Conservation (phyloP, 2,888 invertebrate genomes). For the Therioaphis trifolii region DNA sequence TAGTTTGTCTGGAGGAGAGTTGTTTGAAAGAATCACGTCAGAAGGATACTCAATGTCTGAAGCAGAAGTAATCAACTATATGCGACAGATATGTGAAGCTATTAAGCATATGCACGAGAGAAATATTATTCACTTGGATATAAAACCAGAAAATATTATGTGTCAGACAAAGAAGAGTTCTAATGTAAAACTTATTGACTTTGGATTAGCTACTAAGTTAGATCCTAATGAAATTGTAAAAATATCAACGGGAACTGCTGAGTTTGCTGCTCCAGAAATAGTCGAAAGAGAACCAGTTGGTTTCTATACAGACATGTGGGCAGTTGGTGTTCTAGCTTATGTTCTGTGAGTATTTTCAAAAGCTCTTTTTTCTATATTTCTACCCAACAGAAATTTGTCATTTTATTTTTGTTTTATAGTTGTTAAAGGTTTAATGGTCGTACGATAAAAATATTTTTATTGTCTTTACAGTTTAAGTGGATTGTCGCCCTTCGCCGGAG, state of each 20-base stretch:
- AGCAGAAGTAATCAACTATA: constrained; percentile 98
- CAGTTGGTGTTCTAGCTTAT: constrained; percentile 97
- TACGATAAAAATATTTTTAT: neutral
- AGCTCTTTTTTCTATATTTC: neutral
- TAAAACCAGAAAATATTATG: constrained; percentile 99
- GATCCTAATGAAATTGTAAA: constrained; percentile 99
- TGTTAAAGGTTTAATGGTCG: too few relatives aligned
- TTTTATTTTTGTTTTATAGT: too few relatives aligned
- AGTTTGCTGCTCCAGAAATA: constrained; percentile 99
- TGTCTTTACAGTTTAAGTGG: constrained; percentile 82
- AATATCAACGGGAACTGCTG: constrained; percentile 98
- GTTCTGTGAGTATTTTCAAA: constrained; percentile 82
- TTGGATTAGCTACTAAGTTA: constrained; percentile 97
- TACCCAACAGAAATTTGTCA: too few relatives aligned
- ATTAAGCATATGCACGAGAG: constrained; percentile 99
- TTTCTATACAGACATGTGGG: constrained; percentile 99
- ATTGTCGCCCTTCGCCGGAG: constrained; percentile 98
- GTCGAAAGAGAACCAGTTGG: constrained; percentile 98
- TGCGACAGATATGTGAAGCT: constrained; percentile 98
- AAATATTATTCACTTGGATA: constrained; percentile 97
- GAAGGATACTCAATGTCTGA: constrained; percentile 99
- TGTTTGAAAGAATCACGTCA: constrained; percentile 98
- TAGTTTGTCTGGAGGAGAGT: constrained; percentile 97
- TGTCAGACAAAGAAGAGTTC: constrained; percentile 95
- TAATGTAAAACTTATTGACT: constrained; percentile 98